Conservation (phyloP, 2,888 invertebrate genomes). For the Mythimna loreyi region DNA sequence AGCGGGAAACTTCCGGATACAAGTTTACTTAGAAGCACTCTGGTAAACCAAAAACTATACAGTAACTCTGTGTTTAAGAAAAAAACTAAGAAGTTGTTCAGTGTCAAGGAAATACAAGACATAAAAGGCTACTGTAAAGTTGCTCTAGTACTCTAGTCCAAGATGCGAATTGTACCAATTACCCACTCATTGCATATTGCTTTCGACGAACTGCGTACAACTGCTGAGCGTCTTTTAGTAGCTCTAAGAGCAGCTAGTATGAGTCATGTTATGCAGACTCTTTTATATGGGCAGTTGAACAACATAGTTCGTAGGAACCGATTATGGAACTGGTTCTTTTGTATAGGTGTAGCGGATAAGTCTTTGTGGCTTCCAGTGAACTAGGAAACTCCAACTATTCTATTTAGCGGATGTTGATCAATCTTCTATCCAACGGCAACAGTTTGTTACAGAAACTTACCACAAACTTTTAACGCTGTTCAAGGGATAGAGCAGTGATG, state of each 20-base stretch:
- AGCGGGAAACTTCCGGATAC: background rate
- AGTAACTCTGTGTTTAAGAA: background rate
- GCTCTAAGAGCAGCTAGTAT: background rate
- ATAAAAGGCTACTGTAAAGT: background rate
- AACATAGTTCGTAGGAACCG: background rate
- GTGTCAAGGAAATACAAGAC: slow-evolving; percentile 5
- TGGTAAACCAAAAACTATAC: background rate
- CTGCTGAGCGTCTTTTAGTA: background rate
- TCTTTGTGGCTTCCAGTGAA: background rate
- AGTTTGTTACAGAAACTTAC: background rate
- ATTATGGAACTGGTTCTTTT: background rate
- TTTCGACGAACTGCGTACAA: slow-evolving; percentile 13
- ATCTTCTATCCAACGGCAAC: too few species aligned
- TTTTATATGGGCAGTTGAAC: background rate
- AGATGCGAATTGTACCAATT: slow-evolving; percentile 29
- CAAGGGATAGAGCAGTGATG: too few species aligned
- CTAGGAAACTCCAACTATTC: background rate
- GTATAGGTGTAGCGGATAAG: background rate
- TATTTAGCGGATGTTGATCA: background rate
- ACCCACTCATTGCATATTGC: slow-evolving; percentile 35
- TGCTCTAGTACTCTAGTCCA: background rate
- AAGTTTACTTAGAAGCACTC: background rate
- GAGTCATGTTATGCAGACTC: slow-evolving; percentile 18
- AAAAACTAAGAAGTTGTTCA: background rate
- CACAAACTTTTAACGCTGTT: too few species aligned